Conservation (phyloP, 1,140 invertebrate genomes). For the Anastatus disparis region DNA sequence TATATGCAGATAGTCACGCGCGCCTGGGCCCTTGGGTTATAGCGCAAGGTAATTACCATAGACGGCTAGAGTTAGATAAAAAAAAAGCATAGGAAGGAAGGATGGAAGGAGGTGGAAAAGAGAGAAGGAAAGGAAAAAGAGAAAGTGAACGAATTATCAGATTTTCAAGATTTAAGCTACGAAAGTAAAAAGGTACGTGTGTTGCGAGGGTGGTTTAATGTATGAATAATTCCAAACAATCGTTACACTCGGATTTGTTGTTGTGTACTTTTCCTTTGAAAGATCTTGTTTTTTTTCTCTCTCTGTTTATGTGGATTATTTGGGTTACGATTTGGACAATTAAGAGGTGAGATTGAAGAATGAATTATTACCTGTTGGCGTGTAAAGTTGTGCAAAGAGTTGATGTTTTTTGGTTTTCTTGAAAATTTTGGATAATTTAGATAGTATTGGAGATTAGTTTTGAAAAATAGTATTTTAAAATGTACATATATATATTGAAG, state of each 20-base stretch:
- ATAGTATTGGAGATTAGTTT: no score
- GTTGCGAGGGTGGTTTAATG: not conserved
- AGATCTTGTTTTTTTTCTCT: not conserved
- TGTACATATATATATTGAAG: no score
- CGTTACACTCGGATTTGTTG: not conserved
- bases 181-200: no score
- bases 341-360: no score
- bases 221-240: not conserved
- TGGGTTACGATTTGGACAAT: no score
- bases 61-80: slow-evolving; percentile 12
- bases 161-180: slow-evolving; percentile 20
- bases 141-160: slow-evolving; percentile 34
- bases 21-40: not conserved
- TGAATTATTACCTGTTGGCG: no score
- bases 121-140: slow-evolving; percentile 6
- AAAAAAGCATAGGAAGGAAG: slow-evolving; percentile 38
- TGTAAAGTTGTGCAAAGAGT: no score
- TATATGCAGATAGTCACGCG: not conserved
- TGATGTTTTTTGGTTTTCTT: no score
- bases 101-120: slow-evolving; percentile 43
- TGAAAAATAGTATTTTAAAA: no score
- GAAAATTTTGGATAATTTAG: no score
- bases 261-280: not conserved
- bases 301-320: not conserved
- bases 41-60: slow-evolving; percentile 32